Conservation (phyloP, 2,797 vertebrate species). For the Scolopax rusticola region DNA sequence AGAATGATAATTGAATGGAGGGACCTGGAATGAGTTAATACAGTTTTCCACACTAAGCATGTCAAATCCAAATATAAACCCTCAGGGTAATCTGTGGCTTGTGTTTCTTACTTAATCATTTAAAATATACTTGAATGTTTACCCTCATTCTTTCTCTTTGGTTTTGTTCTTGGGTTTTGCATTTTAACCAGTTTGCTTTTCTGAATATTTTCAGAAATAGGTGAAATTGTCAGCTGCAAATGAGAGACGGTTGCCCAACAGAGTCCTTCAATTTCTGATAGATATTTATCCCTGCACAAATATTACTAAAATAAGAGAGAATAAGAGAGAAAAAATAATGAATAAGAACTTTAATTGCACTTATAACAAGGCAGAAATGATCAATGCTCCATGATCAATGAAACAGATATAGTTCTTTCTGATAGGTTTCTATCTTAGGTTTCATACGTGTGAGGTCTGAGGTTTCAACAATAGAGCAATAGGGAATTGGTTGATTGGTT, state of each 20-base stretch:
- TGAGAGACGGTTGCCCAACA: background rate
- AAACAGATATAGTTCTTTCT: background rate
- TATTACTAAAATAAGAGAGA: background rate
- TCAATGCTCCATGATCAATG: background rate
- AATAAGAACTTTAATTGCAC: background rate
- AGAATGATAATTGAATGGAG: background rate
- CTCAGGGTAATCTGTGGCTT: accelerated
- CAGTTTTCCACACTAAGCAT: background rate
- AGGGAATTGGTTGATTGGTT: background rate
- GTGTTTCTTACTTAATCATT: background rate
- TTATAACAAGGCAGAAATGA: background rate
- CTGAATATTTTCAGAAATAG: background rate
- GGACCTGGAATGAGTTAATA: background rate
- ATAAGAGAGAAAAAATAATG: background rate
- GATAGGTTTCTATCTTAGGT: background rate
- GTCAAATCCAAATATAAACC: background rate
- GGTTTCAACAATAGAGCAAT: accelerated
- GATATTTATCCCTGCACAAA: background rate
- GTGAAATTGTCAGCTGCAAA: background rate
- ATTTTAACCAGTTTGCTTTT: background rate
- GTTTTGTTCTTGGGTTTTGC: background rate
- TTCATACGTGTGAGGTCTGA: background rate
- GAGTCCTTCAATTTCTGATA: background rate
- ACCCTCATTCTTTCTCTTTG: background rate
- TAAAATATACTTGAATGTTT: background rate